phyloP scores from a whole-genome alignment of 2,113 vertebrate genomes.

The Gymnarchus niloticus region DNA sequence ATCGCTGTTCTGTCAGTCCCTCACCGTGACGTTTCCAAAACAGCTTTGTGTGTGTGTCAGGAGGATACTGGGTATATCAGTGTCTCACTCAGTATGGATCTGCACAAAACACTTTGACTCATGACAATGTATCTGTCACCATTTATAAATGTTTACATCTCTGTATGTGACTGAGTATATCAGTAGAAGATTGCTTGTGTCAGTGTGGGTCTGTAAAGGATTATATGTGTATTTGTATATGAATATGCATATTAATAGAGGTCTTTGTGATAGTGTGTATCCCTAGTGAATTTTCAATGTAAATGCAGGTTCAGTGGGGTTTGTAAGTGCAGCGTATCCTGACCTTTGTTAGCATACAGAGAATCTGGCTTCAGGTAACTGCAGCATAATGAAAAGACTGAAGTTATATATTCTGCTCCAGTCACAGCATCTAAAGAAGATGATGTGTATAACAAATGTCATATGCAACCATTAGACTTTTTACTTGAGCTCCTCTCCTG shows the following conservation, averaged over 20 bases:
- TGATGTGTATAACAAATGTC: neutral
- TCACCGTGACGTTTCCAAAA: neutral
- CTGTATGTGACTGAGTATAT: neutral
- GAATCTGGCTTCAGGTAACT: constrained; percentile 41
- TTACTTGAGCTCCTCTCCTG: neutral
- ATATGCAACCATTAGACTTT: neutral
- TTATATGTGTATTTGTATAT: constrained; percentile 1
- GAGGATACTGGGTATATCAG: no score
- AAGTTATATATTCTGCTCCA: constrained; percentile 29
- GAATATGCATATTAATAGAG: neutral
- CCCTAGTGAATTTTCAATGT: constrained; percentile 22
- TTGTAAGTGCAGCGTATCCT: neutral
- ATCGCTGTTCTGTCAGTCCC: neutral
- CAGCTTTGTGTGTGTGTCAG: neutral
- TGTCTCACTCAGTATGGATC: no score
- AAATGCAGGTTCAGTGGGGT: neutral
- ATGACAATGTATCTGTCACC: neutral
- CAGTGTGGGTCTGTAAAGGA: neutral
- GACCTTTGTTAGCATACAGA: constrained; percentile 32
- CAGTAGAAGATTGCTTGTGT: neutral
- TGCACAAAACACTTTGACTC: no score
- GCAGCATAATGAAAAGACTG: constrained; percentile 45
- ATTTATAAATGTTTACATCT: neutral
- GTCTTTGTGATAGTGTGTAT: neutral
- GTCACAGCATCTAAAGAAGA: constrained; percentile 34